Percentiles rank a stretch among this genome's conserved stretches.
Evolutionary conservation across 64 coral and sea anemone species (phyloP).

Genomic region (Dendrophyllia cribrosa): DNA sequence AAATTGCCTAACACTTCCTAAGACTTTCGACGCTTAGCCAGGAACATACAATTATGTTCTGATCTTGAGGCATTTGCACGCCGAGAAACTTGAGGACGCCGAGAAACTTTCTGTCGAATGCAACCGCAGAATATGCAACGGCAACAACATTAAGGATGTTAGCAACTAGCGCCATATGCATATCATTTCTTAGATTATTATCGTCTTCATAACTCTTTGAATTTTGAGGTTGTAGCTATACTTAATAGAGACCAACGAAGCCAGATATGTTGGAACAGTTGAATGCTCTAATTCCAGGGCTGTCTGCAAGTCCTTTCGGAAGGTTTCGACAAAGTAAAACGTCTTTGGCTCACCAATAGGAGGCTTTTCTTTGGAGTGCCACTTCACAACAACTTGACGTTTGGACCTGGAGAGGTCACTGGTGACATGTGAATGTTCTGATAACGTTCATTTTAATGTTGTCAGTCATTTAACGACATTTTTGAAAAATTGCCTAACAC

Average conservation of each 20-base stretch:
- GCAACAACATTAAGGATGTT: constrained; percentile 84
- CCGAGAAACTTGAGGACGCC: too few species aligned
- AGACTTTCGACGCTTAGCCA: too few species aligned
- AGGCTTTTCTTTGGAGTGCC: constrained; percentile 2
- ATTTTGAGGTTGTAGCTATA: constrained; percentile 50
- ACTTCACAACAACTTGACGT: neutral
- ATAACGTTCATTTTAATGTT: too few species aligned
- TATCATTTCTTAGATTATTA: constrained; percentile 87
- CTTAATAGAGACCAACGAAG: constrained; percentile 38
- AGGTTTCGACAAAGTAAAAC: constrained; percentile 16
- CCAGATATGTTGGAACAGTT: constrained; percentile 53
- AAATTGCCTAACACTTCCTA: too few species aligned
- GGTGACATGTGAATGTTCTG: constrained; percentile 22
- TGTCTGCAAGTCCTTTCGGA: constrained; percentile 27
- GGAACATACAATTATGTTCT: too few species aligned
- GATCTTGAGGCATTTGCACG: too few species aligned
- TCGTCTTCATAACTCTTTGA: constrained; percentile 34
- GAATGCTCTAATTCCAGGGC: constrained; percentile 45
- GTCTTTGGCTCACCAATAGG: neutral
- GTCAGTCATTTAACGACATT: too few species aligned
- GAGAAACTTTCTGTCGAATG: too few species aligned
- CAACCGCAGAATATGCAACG: too few species aligned
- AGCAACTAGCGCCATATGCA: constrained; percentile 77
- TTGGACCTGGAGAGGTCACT: constrained; percentile 10
- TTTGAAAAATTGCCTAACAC: too few species aligned